A percentile compares a stretch with the other conserved stretches of the same genome.
phyloP scores from a whole-genome alignment of 2,797 vertebrate species.

The Trachops cirrhosus region DNA sequence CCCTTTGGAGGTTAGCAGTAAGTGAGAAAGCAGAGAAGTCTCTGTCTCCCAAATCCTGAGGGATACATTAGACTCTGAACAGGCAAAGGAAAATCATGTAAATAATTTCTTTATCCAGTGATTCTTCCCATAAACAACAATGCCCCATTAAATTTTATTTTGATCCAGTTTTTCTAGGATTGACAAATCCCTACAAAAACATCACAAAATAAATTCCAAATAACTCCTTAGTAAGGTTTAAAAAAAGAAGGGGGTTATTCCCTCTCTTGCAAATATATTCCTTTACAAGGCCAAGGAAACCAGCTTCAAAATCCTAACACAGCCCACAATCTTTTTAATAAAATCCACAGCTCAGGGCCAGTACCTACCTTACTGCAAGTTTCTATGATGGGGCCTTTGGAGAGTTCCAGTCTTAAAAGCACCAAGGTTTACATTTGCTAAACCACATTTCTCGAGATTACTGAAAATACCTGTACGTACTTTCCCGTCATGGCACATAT shows the following conservation, averaged over 20 bases:
- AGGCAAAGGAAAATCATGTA: not conserved
- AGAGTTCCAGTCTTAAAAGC: slow-evolving; percentile 31
- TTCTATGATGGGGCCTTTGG: not conserved
- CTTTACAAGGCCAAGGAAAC: not conserved
- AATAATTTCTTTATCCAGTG: not conserved
- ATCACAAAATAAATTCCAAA: not conserved
- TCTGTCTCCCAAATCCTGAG: not conserved
- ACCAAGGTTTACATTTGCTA: not conserved
- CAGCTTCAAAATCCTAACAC: slow-evolving; percentile 36
- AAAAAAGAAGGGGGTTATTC: not conserved
- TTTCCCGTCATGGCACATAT: not conserved
- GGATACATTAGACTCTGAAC: not conserved
- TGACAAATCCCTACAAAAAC: not conserved
- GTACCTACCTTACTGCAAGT: not conserved
- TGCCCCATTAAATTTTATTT: not conserved
- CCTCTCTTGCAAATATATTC: not conserved
- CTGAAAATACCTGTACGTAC: not conserved
- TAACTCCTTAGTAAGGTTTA: not conserved
- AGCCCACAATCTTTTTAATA: not conserved
- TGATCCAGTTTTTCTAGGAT: not conserved
- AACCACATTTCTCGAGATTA: not conserved
- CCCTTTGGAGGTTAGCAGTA: not conserved
- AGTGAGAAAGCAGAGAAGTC: not conserved
- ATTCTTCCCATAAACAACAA: slow-evolving; percentile 2
- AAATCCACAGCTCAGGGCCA: not conserved